A percentile compares a stretch with the other conserved stretches of the same genome.
phyloP scores from a whole-genome alignment of 2,797 vertebrate species.

The Pipistrellus pipistrellus region DNA sequence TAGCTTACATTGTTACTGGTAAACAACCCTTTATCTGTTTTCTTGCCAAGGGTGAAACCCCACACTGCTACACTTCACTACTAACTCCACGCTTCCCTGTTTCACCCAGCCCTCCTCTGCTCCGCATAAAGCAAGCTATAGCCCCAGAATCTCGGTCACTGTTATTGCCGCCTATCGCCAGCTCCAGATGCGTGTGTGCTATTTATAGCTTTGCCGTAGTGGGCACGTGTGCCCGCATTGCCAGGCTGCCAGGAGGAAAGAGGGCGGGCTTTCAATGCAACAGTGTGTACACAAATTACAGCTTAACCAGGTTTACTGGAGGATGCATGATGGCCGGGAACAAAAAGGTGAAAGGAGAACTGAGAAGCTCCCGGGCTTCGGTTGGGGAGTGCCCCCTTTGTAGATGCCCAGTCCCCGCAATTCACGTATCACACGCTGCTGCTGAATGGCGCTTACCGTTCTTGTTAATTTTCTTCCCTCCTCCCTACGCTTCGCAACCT shows the following conservation, averaged over 20 bases:
- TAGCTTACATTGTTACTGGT: constrained; percentile 12
- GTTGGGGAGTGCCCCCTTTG: constrained; percentile 46
- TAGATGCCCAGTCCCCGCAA: constrained; percentile 38
- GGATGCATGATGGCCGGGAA: not conserved
- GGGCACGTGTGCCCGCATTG: constrained; percentile 76
- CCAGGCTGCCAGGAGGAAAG: constrained; percentile 66
- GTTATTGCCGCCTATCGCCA: constrained; percentile 43
- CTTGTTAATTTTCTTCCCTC: not conserved
- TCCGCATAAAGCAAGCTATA: not conserved
- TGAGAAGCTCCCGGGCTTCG: not conserved
- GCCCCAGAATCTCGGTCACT: not conserved
- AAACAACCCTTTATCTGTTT: constrained; percentile 48
- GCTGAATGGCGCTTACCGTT: constrained; percentile 85
- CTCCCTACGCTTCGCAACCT: constrained; percentile 81
- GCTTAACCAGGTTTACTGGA: constrained; percentile 55
- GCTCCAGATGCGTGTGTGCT: constrained; percentile 63
- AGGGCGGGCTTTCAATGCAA: constrained; percentile 57
- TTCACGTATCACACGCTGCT: constrained; percentile 75
- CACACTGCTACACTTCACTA: not conserved
- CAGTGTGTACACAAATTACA: constrained; percentile 43
- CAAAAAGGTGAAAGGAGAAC: not conserved
- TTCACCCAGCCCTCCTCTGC: not conserved
- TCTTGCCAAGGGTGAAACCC: constrained; percentile 3
- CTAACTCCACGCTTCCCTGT: constrained; percentile 23
- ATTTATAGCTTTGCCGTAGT: constrained; percentile 79